These are phyloP conservation scores for Anoura caudifer DNA, from an alignment of 2,113 vertebrate genomes.

Conservation along the genomic window DNA sequence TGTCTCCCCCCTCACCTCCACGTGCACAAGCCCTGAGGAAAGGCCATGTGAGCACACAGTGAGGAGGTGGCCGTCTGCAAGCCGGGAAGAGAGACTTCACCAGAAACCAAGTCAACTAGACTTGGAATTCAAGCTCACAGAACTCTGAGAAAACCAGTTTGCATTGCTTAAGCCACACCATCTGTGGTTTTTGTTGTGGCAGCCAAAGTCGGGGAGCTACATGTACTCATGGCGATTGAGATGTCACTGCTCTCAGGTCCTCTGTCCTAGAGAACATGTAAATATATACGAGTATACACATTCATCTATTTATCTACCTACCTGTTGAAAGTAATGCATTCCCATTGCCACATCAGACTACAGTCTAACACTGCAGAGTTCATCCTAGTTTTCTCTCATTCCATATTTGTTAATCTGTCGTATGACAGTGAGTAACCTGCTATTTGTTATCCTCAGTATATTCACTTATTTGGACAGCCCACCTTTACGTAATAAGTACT, in stretches of 20 bases:
- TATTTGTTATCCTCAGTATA: neutral
- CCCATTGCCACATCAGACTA: neutral
- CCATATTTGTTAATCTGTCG: neutral
- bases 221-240: neutral
- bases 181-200: neutral
- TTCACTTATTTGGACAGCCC: neutral
- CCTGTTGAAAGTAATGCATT: neutral
- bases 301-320: neutral
- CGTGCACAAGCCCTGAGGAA: neutral
- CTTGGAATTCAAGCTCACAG: neutral
- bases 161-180: neutral
- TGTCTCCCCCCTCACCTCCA: fast-evolving
- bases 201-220: neutral
- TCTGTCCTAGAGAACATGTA: neutral
- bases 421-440: neutral
- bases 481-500: neutral
- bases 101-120: neutral
- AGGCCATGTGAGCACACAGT: neutral
- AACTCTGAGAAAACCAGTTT: neutral
- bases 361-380: neutral
- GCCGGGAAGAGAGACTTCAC: neutral
- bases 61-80: neutral
- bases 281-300: too few relatives aligned
- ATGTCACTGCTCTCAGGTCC: neutral
- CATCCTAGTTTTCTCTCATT: neutral